Base-by-base conservation (phyloP, 2,888 invertebrate species). In the Pterobdella sp. region DNA sequence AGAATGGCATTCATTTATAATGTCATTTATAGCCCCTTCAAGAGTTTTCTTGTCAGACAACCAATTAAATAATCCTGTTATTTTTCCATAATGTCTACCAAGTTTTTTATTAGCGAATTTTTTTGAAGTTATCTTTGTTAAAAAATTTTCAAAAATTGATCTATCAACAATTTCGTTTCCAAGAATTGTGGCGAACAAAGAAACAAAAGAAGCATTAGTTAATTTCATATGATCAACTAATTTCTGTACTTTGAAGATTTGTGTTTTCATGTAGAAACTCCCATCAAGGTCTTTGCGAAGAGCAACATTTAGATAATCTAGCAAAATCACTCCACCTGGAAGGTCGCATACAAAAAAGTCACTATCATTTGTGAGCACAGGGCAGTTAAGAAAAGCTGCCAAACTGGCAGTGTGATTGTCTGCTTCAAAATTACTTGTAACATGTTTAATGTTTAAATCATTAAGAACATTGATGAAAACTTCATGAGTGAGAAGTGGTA, bases 281-380 rank as follows among this genome's bases (percentile, higher is more conserved):
- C 68, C 75, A 4, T 37, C 52, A 18, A 42, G 7, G 52, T 34
- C 52, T 72, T 1, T 10, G 49, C 64, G 29, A 63, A 77, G 35
- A 35, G 70, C 49, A 32, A 78, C 78, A 74, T 81, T 80, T 0
- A 83, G 73, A 73, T 82, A 81, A 74, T 84, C 81, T 36, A 91
- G 88, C 0, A 92, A 91, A 77, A 96, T 90, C 78, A 92, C 93
- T 0, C 85, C 85, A 32, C 78, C 79, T 1, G 87, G 84, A 0
- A 92, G 88, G 84, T 91, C 90, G 83, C 90, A 92, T 76, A 96
- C 89, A 80, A 89, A 94, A 84, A 94, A 96, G 84, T 96, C 96
- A 0, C 94, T 94, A 84, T 96, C 96, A 78, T 90, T 91, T 80
- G 93, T 94, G 1, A 96, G 82, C 1, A 96, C 90, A 0, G 94